Evolutionary conservation across 2,888 invertebrate genomes (phyloP), one percentile per base, ranked within the genome.

Genomic region (Euclidia mi): DNA sequence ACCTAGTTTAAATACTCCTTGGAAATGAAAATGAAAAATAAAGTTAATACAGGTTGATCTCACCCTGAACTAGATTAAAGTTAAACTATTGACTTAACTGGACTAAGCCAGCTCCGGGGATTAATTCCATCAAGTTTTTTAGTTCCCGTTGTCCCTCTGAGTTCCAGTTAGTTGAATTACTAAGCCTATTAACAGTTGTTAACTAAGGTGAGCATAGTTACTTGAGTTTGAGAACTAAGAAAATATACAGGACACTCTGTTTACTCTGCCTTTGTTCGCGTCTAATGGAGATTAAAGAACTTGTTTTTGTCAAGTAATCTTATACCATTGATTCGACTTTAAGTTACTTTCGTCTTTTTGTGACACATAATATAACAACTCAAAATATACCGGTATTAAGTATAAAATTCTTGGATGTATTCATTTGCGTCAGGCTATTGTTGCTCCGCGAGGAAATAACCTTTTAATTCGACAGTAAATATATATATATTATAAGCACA

Each of bases 31-130:
- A 85, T 82, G 59, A 84, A 85, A 87, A 82, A 82, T 79, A 81
- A 81, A 79, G 74, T 81, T 79, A 76, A 83, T 81, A 77, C 77
- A 77, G 77, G 77, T 79, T 80, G 79, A 86, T 85, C 82, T 81
- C 73, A 71, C 80, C 82, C 80, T 78, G 73, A 82, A 82, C 82
- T 79, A 82, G 84, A 85, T 87, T 86, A 85, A 85, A 87, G 79
- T 84, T 85, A 78, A 82, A 75, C 83, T 79, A 78, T 76, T 70
- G 77, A 76, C 78, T 82, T 82, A 85, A 84, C 84, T 85, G 72
- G 81, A 80, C 78, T 84, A 82, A 84, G 83, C 82, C 78, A 62
- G 71, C 65, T 58, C 55, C 17, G 14, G 63, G 67, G 68, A 65
- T 67, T 63, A 63, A 60, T 63, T 62, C 62, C 34, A 60, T 62